Evolutionary conservation across 2,113 vertebrate genomes (phyloP).

Genomic region (Passer montanus): DNA sequence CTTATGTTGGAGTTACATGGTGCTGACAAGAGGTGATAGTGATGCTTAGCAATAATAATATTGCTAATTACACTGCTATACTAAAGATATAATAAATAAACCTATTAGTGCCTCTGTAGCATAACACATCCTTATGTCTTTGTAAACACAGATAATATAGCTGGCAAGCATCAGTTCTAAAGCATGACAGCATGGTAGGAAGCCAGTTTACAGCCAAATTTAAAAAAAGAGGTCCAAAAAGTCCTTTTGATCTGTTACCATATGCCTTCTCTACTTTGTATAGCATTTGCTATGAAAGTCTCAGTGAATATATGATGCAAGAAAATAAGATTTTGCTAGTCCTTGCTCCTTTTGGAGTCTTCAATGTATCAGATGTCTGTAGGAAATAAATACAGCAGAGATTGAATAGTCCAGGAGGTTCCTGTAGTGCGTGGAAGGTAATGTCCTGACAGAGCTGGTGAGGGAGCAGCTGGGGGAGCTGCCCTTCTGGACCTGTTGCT

Average conservation of each 20-base stretch:
- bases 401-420: neutral
- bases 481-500: neutral
- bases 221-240: constrained; percentile 13
- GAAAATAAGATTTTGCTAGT: neutral
- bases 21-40: constrained; percentile 61
- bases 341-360: neutral
- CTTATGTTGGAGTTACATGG: constrained; percentile 39
- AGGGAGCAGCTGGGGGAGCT: neutral
- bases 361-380: neutral
- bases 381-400: neutral
- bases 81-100: constrained; percentile 68
- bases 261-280: neutral
- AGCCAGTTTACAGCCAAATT: constrained; percentile 1
- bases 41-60: constrained; percentile 61
- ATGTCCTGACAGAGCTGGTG: neutral
- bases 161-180: constrained; percentile 44
- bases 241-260: neutral
- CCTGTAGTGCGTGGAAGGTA: neutral
- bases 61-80: constrained; percentile 63
- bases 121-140: constrained; percentile 53
- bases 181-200: neutral
- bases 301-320: neutral
- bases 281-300: neutral
- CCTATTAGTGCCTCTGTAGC: constrained; percentile 48
- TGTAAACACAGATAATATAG: constrained; percentile 54